These are phyloP conservation scores for Hypena proboscidalis DNA, from an alignment of 2,888 invertebrate species.

Conservation along the genomic window DNA sequence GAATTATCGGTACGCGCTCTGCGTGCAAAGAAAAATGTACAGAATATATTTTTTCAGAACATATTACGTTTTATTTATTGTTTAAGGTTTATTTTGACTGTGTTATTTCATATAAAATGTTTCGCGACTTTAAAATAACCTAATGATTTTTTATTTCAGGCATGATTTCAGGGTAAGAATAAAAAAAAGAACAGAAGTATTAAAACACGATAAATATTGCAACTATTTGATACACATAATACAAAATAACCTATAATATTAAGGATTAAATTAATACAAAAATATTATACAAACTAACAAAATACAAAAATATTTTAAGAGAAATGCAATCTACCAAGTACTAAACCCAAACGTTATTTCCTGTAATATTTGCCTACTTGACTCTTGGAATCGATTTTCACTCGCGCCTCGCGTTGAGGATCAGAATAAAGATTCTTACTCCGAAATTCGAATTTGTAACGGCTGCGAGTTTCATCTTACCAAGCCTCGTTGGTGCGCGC, in stretches of 20 bases:
- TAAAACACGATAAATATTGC: too few species aligned
- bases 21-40: conserved; percentile 10
- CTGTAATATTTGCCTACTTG: conserved; percentile 13
- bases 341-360: conserved; percentile 4
- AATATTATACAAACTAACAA: too few species aligned
- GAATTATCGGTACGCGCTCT: conserved; percentile 33
- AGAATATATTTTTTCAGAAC: background rate
- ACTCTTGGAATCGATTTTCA: conserved; percentile 16
- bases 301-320: too few species aligned
- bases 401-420: conserved; percentile 3
- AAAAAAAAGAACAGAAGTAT: too few species aligned
- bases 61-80: background rate
- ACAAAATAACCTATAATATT: too few species aligned
- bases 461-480: conserved; percentile 53
- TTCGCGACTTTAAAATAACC: too few species aligned
- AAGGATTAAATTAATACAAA: too few species aligned
- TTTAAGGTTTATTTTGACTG: too few species aligned
- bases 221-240: too few species aligned
- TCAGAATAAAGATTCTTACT: conserved; percentile 28
- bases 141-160: too few species aligned
- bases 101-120: too few species aligned
- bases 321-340: background rate
- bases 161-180: too few species aligned
- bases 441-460: conserved; percentile 46
- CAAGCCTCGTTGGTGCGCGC: conserved; percentile 46